These are phyloP conservation scores for Gasteruption jaculator DNA, from an alignment of 2,888 invertebrate species.

Conservation along the genomic window DNA sequence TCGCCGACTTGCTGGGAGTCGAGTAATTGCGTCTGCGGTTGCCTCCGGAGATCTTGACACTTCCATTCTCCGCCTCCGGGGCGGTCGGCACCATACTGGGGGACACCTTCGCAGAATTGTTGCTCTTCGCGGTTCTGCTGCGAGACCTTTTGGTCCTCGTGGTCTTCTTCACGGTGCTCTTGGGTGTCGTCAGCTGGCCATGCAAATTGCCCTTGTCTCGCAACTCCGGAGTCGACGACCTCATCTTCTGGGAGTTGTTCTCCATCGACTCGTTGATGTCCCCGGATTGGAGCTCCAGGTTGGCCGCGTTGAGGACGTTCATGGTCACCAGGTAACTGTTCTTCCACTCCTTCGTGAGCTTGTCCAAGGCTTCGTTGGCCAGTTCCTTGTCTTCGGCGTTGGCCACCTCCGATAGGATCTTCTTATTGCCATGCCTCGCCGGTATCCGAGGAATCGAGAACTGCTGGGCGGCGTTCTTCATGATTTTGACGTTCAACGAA, in stretches of 20 bases:
- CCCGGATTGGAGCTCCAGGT: slow-evolving; percentile 26
- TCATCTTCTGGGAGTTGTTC: slow-evolving; percentile 30
- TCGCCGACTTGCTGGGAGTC: too few relatives aligned
- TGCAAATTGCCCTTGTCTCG: slow-evolving; percentile 42
- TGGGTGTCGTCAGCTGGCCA: slow-evolving; percentile 55
- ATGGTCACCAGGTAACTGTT: slow-evolving; percentile 32
- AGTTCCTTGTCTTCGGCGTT: slow-evolving; percentile 13
- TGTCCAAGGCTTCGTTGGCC: slow-evolving; percentile 30
- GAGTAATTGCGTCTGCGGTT: too few relatives aligned
- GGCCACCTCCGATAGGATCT: slow-evolving; percentile 18
- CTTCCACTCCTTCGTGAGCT: slow-evolving; percentile 39
- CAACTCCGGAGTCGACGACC: slow-evolving; percentile 40
- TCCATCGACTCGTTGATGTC: slow-evolving; percentile 32
- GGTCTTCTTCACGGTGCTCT: slow-evolving; percentile 55
- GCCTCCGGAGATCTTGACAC: too few relatives aligned
- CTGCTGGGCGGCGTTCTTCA: slow-evolving; percentile 23
- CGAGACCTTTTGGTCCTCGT: slow-evolving; percentile 50
- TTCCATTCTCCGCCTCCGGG: too few relatives aligned
- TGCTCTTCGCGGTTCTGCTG: slow-evolving; percentile 21
- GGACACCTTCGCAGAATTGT: slow-evolving; percentile 1
- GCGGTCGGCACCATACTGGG: too few relatives aligned
- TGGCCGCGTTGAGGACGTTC: slow-evolving; percentile 30
- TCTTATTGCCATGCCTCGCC: slow-evolving; percentile 35
- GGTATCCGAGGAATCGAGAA: slow-evolving; percentile 36
- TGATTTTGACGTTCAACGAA: slow-evolving; percentile 31